Evolutionary conservation across 1,140 invertebrate species (phyloP), one percentile per base, ranked within the genome.

Genomic region (Drosophila mayri): DNA sequence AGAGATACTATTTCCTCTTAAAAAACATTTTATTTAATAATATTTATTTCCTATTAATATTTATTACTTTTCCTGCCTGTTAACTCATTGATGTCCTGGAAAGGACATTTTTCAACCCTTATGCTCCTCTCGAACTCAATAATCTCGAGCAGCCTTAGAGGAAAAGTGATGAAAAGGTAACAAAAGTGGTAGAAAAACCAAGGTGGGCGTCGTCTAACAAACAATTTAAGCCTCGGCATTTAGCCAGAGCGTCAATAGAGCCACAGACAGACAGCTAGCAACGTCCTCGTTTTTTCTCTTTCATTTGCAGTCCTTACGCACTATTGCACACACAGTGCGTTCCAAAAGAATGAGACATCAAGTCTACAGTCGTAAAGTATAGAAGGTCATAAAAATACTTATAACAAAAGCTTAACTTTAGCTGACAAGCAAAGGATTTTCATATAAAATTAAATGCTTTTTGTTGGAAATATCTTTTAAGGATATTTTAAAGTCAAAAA

Each of bases 291-390:
- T 3, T 57, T 32, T 16, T 38, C 28, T 22, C 52, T 60, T 60
- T 72, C 49, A 72, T 60, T 72, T 72, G 25, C 52, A 71, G 66
- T 59, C 66, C 22, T 20, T 28, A 59, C 50, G 49, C 44, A 71
- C 62, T 37, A 37, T 55, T 41, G 68, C 66, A 41, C 43, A n/a
- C 7, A 72, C 52, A 49, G 52, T 60, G 52, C 52, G 30, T 35
- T n/a, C 4, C 50, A 22, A 30, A 28, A 20, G 6, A 41, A 22
- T 30, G 12, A 12, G 28, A 4, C 28, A 43, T 44, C 22, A 20
- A 59, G 12, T 18, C 22, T 44, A 44, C 38, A 59, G 38, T 46
- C 52, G 35, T 55, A 38, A 55, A 55, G 38, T 11, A 22, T 16
- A 18, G 8, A 8, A 14, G 22, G 25, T 30, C 25, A 22, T 59